Conservation (phyloP, 2,888 invertebrate species). For the Eremobia ochroleuca region DNA sequence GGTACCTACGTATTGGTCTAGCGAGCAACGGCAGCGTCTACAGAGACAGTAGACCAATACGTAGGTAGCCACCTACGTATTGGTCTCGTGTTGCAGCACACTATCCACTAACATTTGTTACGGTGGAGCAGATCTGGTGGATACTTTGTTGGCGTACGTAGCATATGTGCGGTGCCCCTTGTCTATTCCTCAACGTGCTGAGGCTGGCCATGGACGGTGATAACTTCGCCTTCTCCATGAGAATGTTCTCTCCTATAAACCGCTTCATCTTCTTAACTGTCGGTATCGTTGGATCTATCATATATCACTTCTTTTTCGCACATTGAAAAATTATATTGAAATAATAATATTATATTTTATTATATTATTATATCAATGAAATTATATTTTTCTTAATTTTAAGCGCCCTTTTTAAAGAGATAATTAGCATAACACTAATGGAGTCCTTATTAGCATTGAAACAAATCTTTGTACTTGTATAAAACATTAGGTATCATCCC, state of each 20-base stretch:
- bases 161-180: neutral
- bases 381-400: neutral
- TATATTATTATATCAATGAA: too few relatives aligned
- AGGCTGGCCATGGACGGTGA: neutral
- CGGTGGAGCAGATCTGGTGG: neutral
- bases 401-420: neutral
- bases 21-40: too few relatives aligned
- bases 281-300: neutral
- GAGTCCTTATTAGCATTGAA: neutral
- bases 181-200: too few relatives aligned
- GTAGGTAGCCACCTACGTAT: too few relatives aligned
- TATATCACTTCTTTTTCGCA: neutral
- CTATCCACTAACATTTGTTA: neutral
- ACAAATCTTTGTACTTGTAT: constrained; percentile 4
- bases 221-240: neutral
- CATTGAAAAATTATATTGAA: too few relatives aligned
- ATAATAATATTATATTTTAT: too few relatives aligned
- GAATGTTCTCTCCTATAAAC: neutral
- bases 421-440: neutral
- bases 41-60: too few relatives aligned
- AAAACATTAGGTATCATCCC: neutral
- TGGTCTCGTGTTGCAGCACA: neutral
- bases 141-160: neutral
- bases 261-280: neutral
- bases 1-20: too few relatives aligned